A percentile compares a stretch with the other conserved stretches of the same genome.
phyloP scores from a whole-genome alignment of 2,888 invertebrate genomes.

The Gymnocheta viridis region DNA sequence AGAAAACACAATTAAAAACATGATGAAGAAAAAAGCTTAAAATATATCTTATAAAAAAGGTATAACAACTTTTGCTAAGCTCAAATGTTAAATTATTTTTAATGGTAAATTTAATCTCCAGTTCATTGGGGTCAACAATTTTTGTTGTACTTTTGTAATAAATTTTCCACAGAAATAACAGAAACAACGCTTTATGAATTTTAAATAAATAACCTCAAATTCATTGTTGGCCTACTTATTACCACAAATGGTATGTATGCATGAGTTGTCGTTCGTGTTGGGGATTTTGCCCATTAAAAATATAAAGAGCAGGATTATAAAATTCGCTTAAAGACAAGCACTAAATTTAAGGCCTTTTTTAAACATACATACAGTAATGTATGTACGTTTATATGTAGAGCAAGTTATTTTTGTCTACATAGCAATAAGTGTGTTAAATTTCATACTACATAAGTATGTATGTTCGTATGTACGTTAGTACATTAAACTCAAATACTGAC shows the following conservation, averaged over 20 bases:
- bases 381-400: not conserved
- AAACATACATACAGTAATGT: no score
- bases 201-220: slow-evolving; percentile 55
- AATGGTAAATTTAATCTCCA: slow-evolving; percentile 25
- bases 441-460: not conserved
- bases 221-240: slow-evolving; percentile 57
- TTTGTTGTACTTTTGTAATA: slow-evolving; percentile 43
- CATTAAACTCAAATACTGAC: slow-evolving; percentile 11
- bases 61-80: not conserved
- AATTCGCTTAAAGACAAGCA: slow-evolving; percentile 30
- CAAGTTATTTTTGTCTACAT: not conserved
- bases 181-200: slow-evolving; percentile 59
- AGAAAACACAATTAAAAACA: no score
- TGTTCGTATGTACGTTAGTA: not conserved
- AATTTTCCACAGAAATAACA: slow-evolving; percentile 57
- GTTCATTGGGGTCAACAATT: slow-evolving; percentile 49
- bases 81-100: not conserved
- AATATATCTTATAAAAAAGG: no score
- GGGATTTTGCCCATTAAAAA: slow-evolving; percentile 58
- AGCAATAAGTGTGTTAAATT: not conserved
- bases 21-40: no score
- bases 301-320: slow-evolving; percentile 35
- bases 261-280: slow-evolving; percentile 24
- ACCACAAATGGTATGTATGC: slow-evolving; percentile 13
- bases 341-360: not conserved